Base-by-base conservation (phyloP, 2,113 vertebrate species). In the Petaurus breviceps region DNA sequence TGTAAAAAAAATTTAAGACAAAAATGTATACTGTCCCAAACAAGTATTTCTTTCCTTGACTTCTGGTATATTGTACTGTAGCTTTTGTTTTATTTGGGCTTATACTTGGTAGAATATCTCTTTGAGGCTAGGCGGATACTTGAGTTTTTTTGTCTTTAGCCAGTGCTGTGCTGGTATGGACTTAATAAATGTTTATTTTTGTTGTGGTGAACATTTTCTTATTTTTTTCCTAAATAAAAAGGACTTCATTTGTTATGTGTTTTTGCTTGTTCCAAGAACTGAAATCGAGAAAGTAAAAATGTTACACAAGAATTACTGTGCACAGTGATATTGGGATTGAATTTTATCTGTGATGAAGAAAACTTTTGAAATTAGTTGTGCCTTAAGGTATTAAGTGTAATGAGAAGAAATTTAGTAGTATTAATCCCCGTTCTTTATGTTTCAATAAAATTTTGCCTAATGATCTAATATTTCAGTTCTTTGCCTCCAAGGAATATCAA, bases 401-500 rank as follows among this genome's bases (percentile, higher is more conserved):
- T 43, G 47, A 93, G 50, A 94, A 92, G 91, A 89, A 43, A 6
- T 93, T 94, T 37, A 1, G 49, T 94, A 95, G 94, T 57, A 0
- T 84, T 93, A 96, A 92, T n/a, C 19, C 96, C 96, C 93, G 92
- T 97, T 98, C 97, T 97, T 97, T 96, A 96, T 47, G 3, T 94
- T 96, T 84, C 46, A 93, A 96, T 98, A 95, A 97, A 92, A 95
- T 94, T 77, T 92, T 28, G 12, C 31, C 9, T 49, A 53, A 47
- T 91, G 94, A 92, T 68, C 91, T 92, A 49, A 37, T 93, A 37
- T 47, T 47, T 23, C 91, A 95, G 52, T 43, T 28, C 84, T 91
- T 93, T 26, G 94, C 77, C 94, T 95, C 22, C 8, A n/a, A 93
- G 94, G 95, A 37, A 53, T 95, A 12, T 37, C 51, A 53, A 95